Evolutionary conservation across 2,113 vertebrate species (phyloP).

Genomic region (Pituophis catenifer): DNA sequence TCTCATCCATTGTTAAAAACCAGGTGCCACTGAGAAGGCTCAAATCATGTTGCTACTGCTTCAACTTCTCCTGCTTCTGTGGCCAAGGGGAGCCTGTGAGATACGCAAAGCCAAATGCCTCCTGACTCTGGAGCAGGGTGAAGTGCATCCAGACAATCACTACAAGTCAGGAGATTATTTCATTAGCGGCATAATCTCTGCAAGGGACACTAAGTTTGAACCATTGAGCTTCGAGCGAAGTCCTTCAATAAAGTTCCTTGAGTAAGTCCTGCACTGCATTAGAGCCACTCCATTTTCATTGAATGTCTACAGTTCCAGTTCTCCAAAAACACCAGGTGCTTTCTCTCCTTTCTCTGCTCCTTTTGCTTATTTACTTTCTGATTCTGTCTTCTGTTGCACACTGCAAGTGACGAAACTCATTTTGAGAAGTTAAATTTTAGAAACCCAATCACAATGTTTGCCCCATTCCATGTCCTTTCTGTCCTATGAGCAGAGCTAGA

Average conservation of each 20-base stretch:
- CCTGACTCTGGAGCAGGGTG: neutral
- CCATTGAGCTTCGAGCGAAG: neutral
- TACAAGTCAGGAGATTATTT: neutral
- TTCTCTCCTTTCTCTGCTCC: neutral
- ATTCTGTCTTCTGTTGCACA: neutral
- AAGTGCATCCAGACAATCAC: neutral
- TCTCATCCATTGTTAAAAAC: neutral
- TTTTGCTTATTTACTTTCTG: neutral
- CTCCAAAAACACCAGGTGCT: too few species aligned
- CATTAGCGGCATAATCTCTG: neutral
- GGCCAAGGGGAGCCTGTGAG: neutral
- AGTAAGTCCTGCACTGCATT: neutral
- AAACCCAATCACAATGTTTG: neutral
- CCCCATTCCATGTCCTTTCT: neutral
- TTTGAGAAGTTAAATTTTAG: neutral
- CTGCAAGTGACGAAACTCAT: neutral
- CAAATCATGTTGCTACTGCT: neutral
- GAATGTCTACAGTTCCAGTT: too few species aligned
- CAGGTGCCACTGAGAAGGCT: neutral
- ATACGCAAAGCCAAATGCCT: neutral
- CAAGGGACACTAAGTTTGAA: neutral
- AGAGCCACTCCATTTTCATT: too few species aligned
- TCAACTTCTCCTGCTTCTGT: neutral
- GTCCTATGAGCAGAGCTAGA: neutral
- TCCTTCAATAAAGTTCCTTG: neutral